phyloP scores from a whole-genome alignment of 1,140 invertebrate species.

The Conus betulinus region DNA sequence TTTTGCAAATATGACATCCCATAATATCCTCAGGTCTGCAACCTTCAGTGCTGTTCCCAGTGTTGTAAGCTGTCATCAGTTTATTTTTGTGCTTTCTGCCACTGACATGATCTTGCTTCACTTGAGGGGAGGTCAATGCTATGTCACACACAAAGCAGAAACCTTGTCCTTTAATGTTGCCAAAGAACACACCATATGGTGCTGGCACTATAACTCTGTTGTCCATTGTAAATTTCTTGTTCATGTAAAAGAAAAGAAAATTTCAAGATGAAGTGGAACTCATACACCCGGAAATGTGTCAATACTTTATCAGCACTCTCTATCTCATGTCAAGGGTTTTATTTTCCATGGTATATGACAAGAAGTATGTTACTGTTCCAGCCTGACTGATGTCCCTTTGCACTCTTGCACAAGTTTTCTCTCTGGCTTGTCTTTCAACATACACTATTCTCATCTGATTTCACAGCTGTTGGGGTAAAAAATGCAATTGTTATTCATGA shows the following conservation, averaged over 20 bases:
- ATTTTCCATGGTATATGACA: no score
- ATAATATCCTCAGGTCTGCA: neutral
- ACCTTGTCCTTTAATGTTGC: neutral
- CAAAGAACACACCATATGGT: neutral
- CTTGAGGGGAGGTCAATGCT: neutral
- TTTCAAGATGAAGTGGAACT: no score
- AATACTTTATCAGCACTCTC: neutral
- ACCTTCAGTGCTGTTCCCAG: neutral
- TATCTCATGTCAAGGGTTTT: neutral
- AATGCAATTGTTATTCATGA: no score
- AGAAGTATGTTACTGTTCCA: no score
- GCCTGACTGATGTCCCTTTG: no score
- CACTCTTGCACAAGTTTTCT: no score
- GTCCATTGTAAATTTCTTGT: neutral
- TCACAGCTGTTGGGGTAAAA: no score
- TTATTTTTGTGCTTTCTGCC: neutral
- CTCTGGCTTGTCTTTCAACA: no score
- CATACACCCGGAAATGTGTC: no score
- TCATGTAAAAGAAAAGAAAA: no score
- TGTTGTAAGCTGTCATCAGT: neutral
- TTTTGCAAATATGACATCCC: neutral
- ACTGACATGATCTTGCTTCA: neutral
- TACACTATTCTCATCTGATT: no score
- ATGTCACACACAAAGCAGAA: neutral
- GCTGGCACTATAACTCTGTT: neutral